A percentile compares a stretch with the other conserved stretches of the same genome.
phyloP scores from a whole-genome alignment of 2,888 invertebrate species.

The Laspeyria flexula region DNA sequence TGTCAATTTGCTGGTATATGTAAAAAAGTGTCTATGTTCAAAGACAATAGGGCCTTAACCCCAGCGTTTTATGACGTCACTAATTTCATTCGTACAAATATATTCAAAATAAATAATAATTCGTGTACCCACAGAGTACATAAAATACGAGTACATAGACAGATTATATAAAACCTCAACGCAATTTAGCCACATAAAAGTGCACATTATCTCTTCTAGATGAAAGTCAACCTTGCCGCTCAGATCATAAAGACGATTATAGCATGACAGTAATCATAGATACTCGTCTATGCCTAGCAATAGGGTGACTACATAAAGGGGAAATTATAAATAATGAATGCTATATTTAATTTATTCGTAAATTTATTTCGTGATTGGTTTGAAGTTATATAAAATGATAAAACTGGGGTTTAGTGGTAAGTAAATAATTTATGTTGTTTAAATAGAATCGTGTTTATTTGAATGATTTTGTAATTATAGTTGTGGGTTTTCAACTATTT shows the following conservation, averaged over 20 bases:
- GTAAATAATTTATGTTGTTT: slow-evolving; percentile 22
- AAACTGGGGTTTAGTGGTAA: slow-evolving; percentile 33
- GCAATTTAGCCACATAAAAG: slow-evolving; percentile 27
- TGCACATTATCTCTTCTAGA: not conserved
- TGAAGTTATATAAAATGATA: slow-evolving; percentile 39
- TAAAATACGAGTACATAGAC: slow-evolving; percentile 26
- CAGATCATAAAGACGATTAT: slow-evolving; percentile 25
- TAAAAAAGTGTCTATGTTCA: no score
- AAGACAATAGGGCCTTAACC: no score
- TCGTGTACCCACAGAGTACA: slow-evolving; percentile 24
- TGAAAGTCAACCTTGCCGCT: not conserved
- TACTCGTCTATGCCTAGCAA: slow-evolving; percentile 63
- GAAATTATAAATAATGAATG: slow-evolving; percentile 45
- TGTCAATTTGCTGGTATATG: no score
- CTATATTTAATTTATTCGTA: slow-evolving; percentile 52
- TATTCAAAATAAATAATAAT: slow-evolving; percentile 2
- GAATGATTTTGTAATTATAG: slow-evolving; percentile 27
- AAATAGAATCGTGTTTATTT: slow-evolving; percentile 16
- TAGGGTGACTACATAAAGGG: slow-evolving; percentile 50
- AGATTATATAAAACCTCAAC: slow-evolving; percentile 27
- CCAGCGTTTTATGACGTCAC: no score
- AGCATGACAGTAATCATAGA: slow-evolving; percentile 33
- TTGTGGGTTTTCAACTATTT: not conserved
- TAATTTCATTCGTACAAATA: no score
- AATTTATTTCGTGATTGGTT: slow-evolving; percentile 51